These are phyloP conservation scores for Cephalopholis sonnerati DNA, from an alignment of 2,113 vertebrate genomes.

Conservation along the genomic window DNA sequence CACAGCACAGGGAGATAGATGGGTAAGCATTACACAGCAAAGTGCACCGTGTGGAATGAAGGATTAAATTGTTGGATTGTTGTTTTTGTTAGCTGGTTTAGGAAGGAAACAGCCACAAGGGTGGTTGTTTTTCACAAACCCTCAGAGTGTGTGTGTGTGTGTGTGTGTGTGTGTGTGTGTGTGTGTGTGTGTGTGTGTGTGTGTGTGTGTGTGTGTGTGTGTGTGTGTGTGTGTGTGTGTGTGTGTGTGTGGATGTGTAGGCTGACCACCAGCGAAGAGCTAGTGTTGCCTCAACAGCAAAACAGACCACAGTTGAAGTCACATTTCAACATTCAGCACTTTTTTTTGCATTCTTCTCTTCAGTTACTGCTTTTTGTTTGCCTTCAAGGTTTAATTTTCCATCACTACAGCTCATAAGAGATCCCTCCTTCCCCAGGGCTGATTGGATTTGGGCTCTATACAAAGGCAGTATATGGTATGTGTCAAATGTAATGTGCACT, in stretches of 20 bases:
- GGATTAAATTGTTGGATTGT: background rate
- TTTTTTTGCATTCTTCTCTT: background rate
- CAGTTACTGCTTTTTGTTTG: too few relatives aligned
- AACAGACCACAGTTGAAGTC: background rate
- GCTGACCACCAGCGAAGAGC: constrained; percentile 8
- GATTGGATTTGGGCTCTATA: background rate
- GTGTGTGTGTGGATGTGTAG: background rate
- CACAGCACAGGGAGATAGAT: background rate
- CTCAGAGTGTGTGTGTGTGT: background rate
- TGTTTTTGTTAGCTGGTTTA: background rate
- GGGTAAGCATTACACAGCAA: background rate
- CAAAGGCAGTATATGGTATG: background rate
- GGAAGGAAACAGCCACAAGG: background rate
- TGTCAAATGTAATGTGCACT: constrained; percentile 13
- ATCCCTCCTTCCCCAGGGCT: background rate
- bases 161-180: background rate
- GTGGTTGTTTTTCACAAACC: background rate
- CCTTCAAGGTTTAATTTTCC: background rate
- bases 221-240: background rate
- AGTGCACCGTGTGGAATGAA: background rate
- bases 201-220: background rate
- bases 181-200: background rate
- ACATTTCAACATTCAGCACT: constrained; percentile 13
- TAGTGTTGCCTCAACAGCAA: background rate
- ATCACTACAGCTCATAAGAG: background rate